These are phyloP conservation scores for Ostrea denselamellosa DNA, from an alignment of 1,140 invertebrate species.

Conservation along the genomic window DNA sequence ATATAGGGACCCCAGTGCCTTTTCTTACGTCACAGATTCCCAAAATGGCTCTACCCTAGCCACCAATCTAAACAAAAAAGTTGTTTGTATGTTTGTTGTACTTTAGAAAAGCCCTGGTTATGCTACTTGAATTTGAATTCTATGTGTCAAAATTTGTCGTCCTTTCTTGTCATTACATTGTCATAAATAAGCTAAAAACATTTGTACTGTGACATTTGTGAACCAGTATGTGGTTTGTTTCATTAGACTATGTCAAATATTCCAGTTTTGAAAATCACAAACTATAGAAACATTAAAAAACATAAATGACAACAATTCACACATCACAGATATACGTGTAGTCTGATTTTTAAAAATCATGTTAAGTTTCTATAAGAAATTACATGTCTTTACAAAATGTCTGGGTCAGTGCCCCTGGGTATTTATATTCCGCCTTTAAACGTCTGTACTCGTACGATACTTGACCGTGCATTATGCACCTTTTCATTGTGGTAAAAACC, in stretches of 20 bases:
- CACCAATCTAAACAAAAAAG: constrained; percentile 13
- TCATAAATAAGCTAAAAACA: not conserved
- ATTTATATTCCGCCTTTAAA: constrained; percentile 7
- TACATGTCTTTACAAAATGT: not conserved
- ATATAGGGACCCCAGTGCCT: constrained; percentile 8
- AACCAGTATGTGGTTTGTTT: not conserved
- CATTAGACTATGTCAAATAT: not conserved
- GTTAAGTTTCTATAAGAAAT: not conserved
- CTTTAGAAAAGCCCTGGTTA: not conserved
- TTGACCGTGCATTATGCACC: not conserved
- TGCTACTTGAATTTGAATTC: not conserved
- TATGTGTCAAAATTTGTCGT: not conserved
- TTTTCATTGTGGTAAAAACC: not conserved
- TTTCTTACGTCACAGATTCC: constrained; percentile 15
- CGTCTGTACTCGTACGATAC: not conserved
- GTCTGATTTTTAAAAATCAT: not conserved
- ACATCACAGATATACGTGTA: not conserved
- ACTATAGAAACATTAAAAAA: too few species aligned
- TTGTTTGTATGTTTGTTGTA: not conserved
- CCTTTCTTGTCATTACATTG: not conserved
- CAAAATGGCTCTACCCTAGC: not conserved
- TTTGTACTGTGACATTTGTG: not conserved
- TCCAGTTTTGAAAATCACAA: too few species aligned
- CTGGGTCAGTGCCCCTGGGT: not conserved
- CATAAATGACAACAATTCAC: too few species aligned